A percentile compares a stretch with the other conserved stretches of the same genome.
Evolutionary conservation across 1,140 invertebrate species (phyloP).

Genomic region (Limonius californicus): DNA sequence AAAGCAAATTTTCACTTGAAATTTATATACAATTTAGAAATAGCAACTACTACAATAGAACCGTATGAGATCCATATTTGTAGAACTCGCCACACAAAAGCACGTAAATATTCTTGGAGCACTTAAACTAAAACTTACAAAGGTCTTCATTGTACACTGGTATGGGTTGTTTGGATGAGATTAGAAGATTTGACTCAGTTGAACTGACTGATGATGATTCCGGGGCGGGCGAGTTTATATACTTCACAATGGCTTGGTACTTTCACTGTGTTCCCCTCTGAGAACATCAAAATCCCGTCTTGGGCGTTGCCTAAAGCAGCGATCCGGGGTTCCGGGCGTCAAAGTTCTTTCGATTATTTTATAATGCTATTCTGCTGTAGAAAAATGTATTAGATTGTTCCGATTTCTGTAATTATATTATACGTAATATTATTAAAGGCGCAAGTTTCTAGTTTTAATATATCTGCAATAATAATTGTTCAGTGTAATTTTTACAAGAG

Average conservation of each 20-base stretch:
- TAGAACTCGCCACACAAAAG: not conserved
- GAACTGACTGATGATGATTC: constrained; percentile 8
- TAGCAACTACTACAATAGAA: too few relatives aligned
- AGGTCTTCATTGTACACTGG: constrained; percentile 32
- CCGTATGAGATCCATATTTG: too few relatives aligned
- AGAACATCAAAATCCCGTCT: not conserved
- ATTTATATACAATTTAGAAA: too few relatives aligned
- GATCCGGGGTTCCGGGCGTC: not conserved
- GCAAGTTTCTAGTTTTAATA: too few relatives aligned
- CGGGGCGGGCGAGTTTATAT: not conserved
- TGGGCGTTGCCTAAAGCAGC: constrained; percentile 1
- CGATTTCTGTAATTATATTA: too few relatives aligned
- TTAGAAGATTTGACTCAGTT: constrained; percentile 17
- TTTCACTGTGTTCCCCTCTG: constrained; percentile 11
- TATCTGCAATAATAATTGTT: too few relatives aligned
- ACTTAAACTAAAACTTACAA: constrained; percentile 29
- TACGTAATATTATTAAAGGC: too few relatives aligned
- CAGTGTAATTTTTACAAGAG: too few relatives aligned
- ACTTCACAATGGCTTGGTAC: not conserved
- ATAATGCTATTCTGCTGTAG: too few relatives aligned
- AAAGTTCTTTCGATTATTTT: too few relatives aligned
- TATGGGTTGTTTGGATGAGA: constrained; percentile 17
- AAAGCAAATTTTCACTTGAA: too few relatives aligned
- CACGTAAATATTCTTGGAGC: not conserved
- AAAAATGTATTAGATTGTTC: too few relatives aligned